Evolutionary conservation across 2,113 vertebrate species (phyloP).

Genomic region (Solenodon paradoxus): DNA sequence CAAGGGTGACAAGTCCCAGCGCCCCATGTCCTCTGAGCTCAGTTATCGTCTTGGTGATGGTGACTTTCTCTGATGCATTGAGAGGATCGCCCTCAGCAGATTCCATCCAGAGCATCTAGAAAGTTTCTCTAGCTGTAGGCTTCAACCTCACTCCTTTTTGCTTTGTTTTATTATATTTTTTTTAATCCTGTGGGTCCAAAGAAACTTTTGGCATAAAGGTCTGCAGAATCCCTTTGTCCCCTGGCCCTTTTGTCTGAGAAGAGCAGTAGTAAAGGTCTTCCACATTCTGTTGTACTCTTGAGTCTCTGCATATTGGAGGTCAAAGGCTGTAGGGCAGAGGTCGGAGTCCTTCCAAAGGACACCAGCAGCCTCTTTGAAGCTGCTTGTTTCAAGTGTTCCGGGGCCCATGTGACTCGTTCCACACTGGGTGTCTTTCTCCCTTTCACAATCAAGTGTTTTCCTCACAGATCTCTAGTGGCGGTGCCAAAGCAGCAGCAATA

Average conservation of each 20-base stretch:
- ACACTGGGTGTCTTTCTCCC: not conserved
- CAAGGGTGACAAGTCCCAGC: not conserved
- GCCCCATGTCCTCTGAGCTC: not conserved
- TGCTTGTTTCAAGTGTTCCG: not conserved
- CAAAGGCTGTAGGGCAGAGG: not conserved
- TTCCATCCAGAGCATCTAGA: rapidly evolving
- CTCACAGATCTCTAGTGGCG: not conserved
- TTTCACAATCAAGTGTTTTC: not conserved
- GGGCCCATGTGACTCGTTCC: not conserved
- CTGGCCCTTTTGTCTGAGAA: not conserved
- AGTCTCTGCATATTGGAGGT: not conserved
- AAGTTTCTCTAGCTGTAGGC: not conserved
- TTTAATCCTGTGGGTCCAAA: not conserved
- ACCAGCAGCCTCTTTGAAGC: not conserved
- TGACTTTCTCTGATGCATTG: not conserved
- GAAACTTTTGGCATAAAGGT: not conserved
- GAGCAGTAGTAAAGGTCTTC: too few relatives aligned
- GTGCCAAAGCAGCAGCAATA: not conserved
- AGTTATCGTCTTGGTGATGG: not conserved
- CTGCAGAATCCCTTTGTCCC: not conserved
- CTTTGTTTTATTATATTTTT: not conserved
- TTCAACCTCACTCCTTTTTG: not conserved
- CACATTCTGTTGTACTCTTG: not conserved
- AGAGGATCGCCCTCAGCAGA: not conserved
- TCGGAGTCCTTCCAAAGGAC: not conserved